Evolutionary conservation across 2,797 vertebrate species (phyloP), one percentile per base, ranked within the genome.

Genomic region (Crocidura indochinensis): DNA sequence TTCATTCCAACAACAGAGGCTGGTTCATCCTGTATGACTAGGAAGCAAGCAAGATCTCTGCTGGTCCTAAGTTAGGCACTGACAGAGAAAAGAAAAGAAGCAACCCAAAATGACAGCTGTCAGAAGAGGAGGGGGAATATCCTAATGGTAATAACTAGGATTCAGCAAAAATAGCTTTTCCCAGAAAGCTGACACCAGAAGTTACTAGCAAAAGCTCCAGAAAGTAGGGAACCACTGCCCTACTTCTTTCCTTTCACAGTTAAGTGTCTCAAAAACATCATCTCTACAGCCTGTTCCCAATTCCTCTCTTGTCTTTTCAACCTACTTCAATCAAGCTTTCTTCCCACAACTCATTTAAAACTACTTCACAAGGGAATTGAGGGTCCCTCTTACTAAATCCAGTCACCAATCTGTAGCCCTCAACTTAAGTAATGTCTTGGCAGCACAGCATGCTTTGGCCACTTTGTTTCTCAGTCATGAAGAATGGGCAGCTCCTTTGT

Each of bases 61-160:
- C 31, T 86, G 56, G 72, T 75, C 49, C 85, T 94, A 87, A 89
- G 49, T 79, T 76, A 73, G 67, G 47, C 38, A 87, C 8, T 76
- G 24, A 83, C 76, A 92, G 46, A 84, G 44, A 19, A 74, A 78
- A 73, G 24, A 29, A 90, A 14, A 31, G 56, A 91, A 93, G 44
- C 60, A 80, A 89, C 38, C 49, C 49, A 79, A 83, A 94, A 94
- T 86, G 92, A 94, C 64, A 92, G 85, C 51, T 78, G 80, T 93
- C 73, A 88, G 38, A 17, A 86, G 20, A 56, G n/a, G 26, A n/a
- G 7, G 1, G 38, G 62, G 62, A 60, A 82, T 22, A 44, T 26
- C 73, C 80, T 64, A 89, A 74, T 44, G 60, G 53, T 68, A 94
- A 78, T 85, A 84, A 94, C 20, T 62, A 78, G 38, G 72, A 82